A percentile compares a stretch with the other conserved stretches of the same genome.
Conservation (phyloP, 1,140 invertebrate genomes). For the Ceratosolen fusciceps region DNA sequence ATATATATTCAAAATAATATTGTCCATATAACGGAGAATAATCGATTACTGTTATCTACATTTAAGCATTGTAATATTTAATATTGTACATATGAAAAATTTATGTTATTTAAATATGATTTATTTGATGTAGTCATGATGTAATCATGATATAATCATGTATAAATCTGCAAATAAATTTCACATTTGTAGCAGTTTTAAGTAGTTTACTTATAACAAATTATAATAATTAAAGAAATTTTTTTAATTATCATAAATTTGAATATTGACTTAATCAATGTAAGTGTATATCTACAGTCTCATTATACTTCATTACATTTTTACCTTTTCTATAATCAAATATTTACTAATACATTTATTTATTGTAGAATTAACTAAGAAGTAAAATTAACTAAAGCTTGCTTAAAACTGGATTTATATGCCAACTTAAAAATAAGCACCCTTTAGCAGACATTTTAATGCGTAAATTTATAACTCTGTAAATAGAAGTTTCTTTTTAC, state of each 20-base stretch:
- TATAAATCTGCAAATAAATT: slow-evolving; percentile 37
- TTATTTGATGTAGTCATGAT: slow-evolving; percentile 70
- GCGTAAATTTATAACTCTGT: slow-evolving; percentile 62
- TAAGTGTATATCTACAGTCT: slow-evolving; percentile 66
- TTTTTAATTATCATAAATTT: slow-evolving; percentile 40
- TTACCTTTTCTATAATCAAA: slow-evolving; percentile 63
- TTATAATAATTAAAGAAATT: slow-evolving; percentile 27
- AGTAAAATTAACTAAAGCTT: slow-evolving; percentile 32
- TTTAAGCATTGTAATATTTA: slow-evolving; percentile 18
- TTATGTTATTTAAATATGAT: slow-evolving; percentile 68
- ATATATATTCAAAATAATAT: slow-evolving; percentile 31
- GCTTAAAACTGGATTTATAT: slow-evolving; percentile 23
- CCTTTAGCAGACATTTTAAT: slow-evolving; percentile 37
- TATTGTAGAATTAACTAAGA: slow-evolving; percentile 42
- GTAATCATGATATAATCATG: slow-evolving; percentile 67
- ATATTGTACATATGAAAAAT: no score
- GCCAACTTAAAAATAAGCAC: slow-evolving; percentile 40
- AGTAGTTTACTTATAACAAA: slow-evolving; percentile 15
- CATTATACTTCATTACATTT: slow-evolving; percentile 60
- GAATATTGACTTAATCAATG: slow-evolving; percentile 50
- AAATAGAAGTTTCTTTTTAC: slow-evolving; percentile 64
- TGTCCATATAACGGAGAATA: no score
- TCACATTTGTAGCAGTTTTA: background rate
- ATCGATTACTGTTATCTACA: slow-evolving; percentile 7
- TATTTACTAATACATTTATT: slow-evolving; percentile 48